A percentile compares a stretch with the other conserved stretches of the same genome.
Evolutionary conservation across 2,888 invertebrate species (phyloP).

Genomic region (Macrophya annulata): DNA sequence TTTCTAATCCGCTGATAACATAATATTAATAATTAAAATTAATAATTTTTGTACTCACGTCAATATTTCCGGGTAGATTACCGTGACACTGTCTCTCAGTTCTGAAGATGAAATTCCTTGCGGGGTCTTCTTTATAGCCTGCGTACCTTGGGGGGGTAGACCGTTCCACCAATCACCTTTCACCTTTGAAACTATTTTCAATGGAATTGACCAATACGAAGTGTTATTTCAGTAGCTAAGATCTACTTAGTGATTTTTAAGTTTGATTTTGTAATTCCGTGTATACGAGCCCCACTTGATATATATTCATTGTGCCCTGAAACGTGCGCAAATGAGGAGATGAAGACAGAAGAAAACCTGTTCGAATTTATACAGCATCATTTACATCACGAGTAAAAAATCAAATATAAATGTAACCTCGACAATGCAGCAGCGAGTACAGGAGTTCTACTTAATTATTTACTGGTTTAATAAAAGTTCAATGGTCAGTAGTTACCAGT

Average conservation of each 20-base stretch:
- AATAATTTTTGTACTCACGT: conserved; percentile 71
- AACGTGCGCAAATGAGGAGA: conserved; percentile 34
- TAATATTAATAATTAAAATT: background rate
- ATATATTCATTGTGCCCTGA: conserved; percentile 20
- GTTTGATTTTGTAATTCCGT: conserved; percentile 54
- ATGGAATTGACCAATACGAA: conserved; percentile 71
- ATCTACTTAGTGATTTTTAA: conserved; percentile 57
- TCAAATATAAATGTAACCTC: background rate
- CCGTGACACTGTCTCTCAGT: conserved; percentile 77
- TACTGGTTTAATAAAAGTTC: conserved; percentile 32
- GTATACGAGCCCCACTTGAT: conserved; percentile 12
- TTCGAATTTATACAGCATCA: background rate
- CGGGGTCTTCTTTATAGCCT: conserved; percentile 79
- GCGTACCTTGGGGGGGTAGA: conserved; percentile 72
- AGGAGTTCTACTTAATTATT: conserved; percentile 29
- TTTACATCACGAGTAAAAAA: background rate
- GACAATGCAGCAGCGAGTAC: background rate
- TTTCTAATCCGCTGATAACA: background rate
- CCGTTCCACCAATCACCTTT: conserved; percentile 73
- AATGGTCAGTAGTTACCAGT: conserved; percentile 28
- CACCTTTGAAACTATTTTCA: conserved; percentile 74
- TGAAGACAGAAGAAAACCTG: conserved; percentile 1
- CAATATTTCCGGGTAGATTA: conserved; percentile 71
- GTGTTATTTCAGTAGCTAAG: conserved; percentile 41
- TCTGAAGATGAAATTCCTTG: conserved; percentile 78